Percentiles rank a stretch among this genome's conserved stretches.
These are phyloP conservation scores for Leptobrachium leishanense DNA, from an alignment of 2,113 vertebrate species.

Conservation along the genomic window DNA sequence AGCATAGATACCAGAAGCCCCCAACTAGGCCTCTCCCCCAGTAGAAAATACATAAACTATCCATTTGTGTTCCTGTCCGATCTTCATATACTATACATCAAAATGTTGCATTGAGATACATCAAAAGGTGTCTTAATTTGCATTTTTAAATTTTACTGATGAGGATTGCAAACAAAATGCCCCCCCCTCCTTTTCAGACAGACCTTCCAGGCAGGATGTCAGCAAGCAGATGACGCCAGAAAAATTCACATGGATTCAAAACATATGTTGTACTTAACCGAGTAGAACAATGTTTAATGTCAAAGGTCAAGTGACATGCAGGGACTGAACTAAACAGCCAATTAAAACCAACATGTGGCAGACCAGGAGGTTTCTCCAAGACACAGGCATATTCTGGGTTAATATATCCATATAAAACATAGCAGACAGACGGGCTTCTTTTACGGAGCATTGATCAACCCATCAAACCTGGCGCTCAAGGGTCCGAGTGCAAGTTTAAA, in stretches of 20 bases:
- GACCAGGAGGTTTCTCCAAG: too few relatives aligned
- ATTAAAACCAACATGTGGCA: background rate
- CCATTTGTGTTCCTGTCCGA: background rate
- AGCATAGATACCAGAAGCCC: too few relatives aligned
- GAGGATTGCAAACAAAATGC: background rate
- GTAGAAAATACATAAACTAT: background rate
- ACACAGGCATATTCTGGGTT: too few relatives aligned
- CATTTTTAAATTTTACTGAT: background rate
- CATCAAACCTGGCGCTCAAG: too few relatives aligned
- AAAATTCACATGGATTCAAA: conserved; percentile 11
- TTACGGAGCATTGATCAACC: too few relatives aligned
- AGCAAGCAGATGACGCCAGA: conserved; percentile 14
- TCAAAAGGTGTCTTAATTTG: background rate
- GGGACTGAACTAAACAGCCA: background rate
- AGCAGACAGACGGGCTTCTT: too few relatives aligned
- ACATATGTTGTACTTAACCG: conserved; percentile 16
- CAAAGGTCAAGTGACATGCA: conserved; percentile 2
- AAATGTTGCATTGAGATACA: too few relatives aligned
- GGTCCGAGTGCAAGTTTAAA: too few relatives aligned
- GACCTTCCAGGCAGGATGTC: conserved; percentile 32
- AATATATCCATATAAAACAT: too few relatives aligned
- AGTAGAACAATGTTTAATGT: conserved; percentile 1
- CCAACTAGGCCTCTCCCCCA: too few relatives aligned
- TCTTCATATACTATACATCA: background rate
- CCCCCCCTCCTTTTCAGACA: background rate